A percentile compares a stretch with the other conserved stretches of the same genome.
Evolutionary conservation across 2,888 invertebrate species (phyloP).

Genomic region (Drosophila austrosaltans): DNA sequence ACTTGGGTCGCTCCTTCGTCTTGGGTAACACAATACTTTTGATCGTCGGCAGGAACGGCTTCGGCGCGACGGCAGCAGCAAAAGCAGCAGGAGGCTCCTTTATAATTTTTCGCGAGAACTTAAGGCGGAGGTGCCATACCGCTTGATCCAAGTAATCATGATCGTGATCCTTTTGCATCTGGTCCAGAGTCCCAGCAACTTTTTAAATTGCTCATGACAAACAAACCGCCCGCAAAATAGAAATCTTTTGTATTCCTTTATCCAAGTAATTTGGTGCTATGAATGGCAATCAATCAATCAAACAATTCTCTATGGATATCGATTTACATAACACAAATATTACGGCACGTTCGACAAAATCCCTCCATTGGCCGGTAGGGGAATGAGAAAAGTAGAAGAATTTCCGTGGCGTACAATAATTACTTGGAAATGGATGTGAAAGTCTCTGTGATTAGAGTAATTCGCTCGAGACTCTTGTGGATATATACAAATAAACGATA

Average conservation of each 20-base stretch:
- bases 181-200: conserved; percentile 78
- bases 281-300: conserved; percentile 76
- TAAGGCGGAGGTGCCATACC: conserved; percentile 71
- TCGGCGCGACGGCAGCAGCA: neutral
- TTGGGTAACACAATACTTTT: conserved; percentile 60
- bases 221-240: conserved; percentile 79
- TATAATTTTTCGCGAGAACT: conserved; percentile 77
- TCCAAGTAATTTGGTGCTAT: conserved; percentile 53
- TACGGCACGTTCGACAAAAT: conserved; percentile 61
- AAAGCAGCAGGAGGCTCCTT: conserved; percentile 49
- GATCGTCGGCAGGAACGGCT: conserved; percentile 1
- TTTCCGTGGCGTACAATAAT: neutral
- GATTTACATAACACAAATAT: conserved; percentile 71
- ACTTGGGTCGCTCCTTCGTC: conserved; percentile 47
- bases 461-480: no score
- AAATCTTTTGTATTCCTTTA: conserved; percentile 34
- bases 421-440: neutral
- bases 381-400: neutral
- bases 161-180: conserved; percentile 46
- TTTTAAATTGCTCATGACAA: conserved; percentile 80
- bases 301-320: conserved; percentile 62
- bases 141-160: conserved; percentile 28
- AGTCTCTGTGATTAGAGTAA: neutral
- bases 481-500: no score
- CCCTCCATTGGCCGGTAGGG: neutral